These are phyloP conservation scores for Amphiprion clarkii DNA, from an alignment of 2,797 vertebrate genomes.

Conservation along the genomic window DNA sequence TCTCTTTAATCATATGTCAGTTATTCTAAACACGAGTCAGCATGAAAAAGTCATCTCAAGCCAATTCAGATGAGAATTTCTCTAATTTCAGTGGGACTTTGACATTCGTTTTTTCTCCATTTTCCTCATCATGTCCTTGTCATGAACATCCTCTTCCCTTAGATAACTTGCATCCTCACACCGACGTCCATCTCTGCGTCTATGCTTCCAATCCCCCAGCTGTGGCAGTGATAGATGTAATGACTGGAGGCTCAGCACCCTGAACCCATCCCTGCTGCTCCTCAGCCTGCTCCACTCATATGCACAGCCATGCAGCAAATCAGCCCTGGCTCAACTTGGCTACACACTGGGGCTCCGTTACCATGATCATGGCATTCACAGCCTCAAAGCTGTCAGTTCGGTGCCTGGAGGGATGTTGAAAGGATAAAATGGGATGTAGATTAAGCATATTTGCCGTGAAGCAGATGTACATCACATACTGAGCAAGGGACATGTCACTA, in stretches of 20 bases:
- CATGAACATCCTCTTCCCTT: constrained; percentile 31
- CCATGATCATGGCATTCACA: constrained; percentile 43
- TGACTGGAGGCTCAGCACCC: constrained; percentile 64
- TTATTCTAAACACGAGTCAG: not conserved
- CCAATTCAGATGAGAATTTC: not conserved
- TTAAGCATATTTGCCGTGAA: constrained; percentile 68
- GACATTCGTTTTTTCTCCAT: not conserved
- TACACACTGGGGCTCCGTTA: constrained; percentile 63
- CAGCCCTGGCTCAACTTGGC: constrained; percentile 55
- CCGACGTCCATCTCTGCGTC: constrained; percentile 40
- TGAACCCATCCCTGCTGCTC: constrained; percentile 75
- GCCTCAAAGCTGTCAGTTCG: constrained; percentile 55
- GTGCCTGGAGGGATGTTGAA: constrained; percentile 45
- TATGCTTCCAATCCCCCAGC: constrained; percentile 50
- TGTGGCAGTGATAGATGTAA: constrained; percentile 67
- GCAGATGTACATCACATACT: constrained; percentile 70
- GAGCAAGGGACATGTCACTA: constrained; percentile 58
- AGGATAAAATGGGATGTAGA: constrained; percentile 61
- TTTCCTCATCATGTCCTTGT: constrained; percentile 16
- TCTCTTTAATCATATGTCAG: not conserved
- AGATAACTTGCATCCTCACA: constrained; percentile 36
- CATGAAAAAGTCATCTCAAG: not conserved
- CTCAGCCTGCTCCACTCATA: constrained; percentile 68
- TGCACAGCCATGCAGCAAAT: constrained; percentile 79
- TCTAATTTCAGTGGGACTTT: not conserved